These are phyloP conservation scores for Oscheius onirici DNA, from an alignment of 2,888 invertebrate species.

Conservation along the genomic window DNA sequence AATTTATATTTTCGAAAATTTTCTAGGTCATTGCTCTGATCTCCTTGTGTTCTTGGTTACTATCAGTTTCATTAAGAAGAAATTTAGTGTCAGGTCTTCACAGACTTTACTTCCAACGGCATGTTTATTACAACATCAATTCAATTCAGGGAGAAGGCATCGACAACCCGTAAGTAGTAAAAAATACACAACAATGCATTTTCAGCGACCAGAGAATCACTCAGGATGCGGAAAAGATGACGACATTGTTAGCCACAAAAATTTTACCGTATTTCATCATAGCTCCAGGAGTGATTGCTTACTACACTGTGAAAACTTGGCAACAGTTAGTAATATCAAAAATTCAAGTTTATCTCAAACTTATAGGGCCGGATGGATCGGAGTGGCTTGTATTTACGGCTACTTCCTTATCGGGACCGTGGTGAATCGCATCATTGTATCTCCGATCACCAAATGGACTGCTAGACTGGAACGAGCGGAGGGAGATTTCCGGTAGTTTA, in stretches of 20 bases:
- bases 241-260: conserved; percentile 72
- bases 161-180: conserved; percentile 76
- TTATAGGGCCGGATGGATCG: conserved; percentile 75
- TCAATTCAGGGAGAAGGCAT: conserved; percentile 73
- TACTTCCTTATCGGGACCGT: conserved; percentile 76
- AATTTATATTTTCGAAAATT: conserved; percentile 17
- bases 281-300: conserved; percentile 75
- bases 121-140: conserved; percentile 75
- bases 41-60: conserved; percentile 73
- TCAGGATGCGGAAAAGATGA: conserved; percentile 75
- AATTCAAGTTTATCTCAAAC: not conserved
- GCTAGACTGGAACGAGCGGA: conserved; percentile 75
- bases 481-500: conserved; percentile 77
- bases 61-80: conserved; percentile 75
- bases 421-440: conserved; percentile 76
- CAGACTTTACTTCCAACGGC: conserved; percentile 74
- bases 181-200: conserved; percentile 31
- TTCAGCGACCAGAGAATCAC: conserved; percentile 76
- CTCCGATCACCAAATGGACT: conserved; percentile 75
- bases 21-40: conserved; percentile 73
- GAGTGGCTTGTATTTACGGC: conserved; percentile 74
- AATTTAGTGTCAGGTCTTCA: conserved; percentile 74
- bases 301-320: conserved; percentile 75
- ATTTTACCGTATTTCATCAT: conserved; percentile 65
- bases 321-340: conserved; percentile 70